Evolutionary conservation across 2,888 invertebrate genomes (phyloP), one percentile per base, ranked within the genome.

Genomic region (Ceramica pisi): DNA sequence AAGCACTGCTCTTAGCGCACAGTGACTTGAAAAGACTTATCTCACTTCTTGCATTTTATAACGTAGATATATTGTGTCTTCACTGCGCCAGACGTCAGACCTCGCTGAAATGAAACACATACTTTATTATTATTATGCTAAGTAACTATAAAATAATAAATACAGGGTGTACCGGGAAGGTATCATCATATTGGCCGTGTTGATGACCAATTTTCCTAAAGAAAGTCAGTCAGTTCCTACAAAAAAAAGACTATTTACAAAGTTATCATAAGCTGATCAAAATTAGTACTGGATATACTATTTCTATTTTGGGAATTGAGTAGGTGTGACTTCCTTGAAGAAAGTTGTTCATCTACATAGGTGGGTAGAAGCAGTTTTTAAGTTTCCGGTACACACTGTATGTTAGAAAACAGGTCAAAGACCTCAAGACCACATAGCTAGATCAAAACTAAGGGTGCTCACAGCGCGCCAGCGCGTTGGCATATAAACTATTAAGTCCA

Each of bases 1-100:
- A 12, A 41, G 41, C 55, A 41, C 14, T 31, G 19, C n/a, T 48
- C 16, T 41, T 14, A 56, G 10, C 8, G 19, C 38, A 41, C 48
- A 50, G 26, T 50, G 12, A 31, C 19, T 48, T 67, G 1, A 50
- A 66, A 56, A 26, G 55, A 41, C 55, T 48, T 19, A 31, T 26
- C 23, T 63, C 16, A 2, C 44, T 50, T 0, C 26, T 35, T 38
- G 64, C 64, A 64, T 64, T 57, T 44, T 63, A 23, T 21, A 35
- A 46, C 6, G 6, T 2, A 35, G 10, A 23, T 14, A 23, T 14
- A 55, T 14, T 46, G 16, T 61, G 26, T n/a, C 4, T 56, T n/a
- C 19, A 48, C 61, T 21, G n/a, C n/a, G n/a, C 8, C 10, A 21
- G 48, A 48, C 23, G 0, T 23, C 31, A 44, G 23, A 56, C 2